phyloP scores from a whole-genome alignment of 2,113 vertebrate genomes.

The Chunga burmeisteri region DNA sequence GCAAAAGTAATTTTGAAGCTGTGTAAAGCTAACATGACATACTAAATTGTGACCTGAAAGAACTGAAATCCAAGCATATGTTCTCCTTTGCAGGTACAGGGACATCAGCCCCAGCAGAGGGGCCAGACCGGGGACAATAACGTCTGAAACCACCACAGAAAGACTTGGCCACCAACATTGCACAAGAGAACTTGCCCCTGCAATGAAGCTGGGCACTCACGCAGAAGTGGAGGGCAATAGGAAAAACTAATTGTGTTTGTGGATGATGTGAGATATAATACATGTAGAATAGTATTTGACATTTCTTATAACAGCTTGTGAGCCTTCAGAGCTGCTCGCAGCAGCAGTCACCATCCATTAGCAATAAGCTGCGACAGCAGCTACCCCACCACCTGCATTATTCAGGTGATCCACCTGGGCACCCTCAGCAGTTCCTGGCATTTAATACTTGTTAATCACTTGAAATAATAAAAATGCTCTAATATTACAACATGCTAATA shows the following conservation, averaged over 20 bases:
- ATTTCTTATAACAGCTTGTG: not conserved
- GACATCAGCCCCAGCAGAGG: not conserved
- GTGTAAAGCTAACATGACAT: not conserved
- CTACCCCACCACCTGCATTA: not conserved
- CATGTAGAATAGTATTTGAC: not conserved
- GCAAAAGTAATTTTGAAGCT: not conserved
- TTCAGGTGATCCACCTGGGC: not conserved
- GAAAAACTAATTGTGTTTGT: not conserved
- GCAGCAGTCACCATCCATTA: not conserved
- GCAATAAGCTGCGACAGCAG: not conserved
- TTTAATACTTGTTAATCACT: not conserved
- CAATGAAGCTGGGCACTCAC: fast-evolving
- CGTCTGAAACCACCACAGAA: not conserved
- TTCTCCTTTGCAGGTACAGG: not conserved
- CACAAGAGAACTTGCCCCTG: not conserved
- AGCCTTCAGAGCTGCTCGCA: not conserved
- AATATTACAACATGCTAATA: not conserved
- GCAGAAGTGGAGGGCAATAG: not conserved
- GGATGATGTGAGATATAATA: not conserved
- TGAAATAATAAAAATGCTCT: not conserved
- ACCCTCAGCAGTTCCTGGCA: not conserved
- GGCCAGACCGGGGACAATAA: not conserved
- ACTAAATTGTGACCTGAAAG: not conserved
- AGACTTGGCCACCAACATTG: not conserved
- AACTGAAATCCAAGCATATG: not conserved